Base-by-base conservation (phyloP, 1,140 invertebrate genomes). In the Calliopsis andreniformis region DNA sequence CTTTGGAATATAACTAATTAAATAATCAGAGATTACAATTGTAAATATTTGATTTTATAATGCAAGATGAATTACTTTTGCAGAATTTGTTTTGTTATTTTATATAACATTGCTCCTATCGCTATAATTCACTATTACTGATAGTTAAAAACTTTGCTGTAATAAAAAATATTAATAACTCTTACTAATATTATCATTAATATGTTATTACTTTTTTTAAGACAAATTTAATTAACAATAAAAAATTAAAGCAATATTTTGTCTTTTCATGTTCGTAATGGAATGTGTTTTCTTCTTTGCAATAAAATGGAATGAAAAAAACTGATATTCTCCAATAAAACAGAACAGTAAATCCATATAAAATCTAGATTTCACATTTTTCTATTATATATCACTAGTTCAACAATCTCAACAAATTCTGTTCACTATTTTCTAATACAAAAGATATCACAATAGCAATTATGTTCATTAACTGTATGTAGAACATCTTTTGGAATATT, bases 391-490 rank as follows among this genome's bases (percentile, higher is more conserved):
- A n/a, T 1, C 59, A 47, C 61, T 63, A 10, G 67, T 30, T 8
- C 6, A 73, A 16, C 39, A 30, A 20, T 43, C 20, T 30, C 18
- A 61, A 76, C 32, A 69, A 80, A n/a, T 62, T 39, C 23, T 58
- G 47, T 55, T 53, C 35, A 6, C 25, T 59, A 64, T 14, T 77
- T 30, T 47, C n/a, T 47, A 47, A 67, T 69, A 64, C 14, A 59
- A 51, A 76, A 76, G 67, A 35, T 58, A 75, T 68, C 28, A 69
- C 59, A 76, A 76, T 53, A 70, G 25, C 14, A 35, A 76, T 67
- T 69, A 59, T 56, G 43, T 53, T 14, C n/a, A 18, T 30, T n/a
- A 68, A 43, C 14, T n/a, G 49, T 73, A 63, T 47, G 20, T 73
- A 71, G 25, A 75, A 69, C 14, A 61, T 80, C 8, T 39, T 53